These are phyloP conservation scores for Pelobates cultripes DNA, from an alignment of 2,797 vertebrate species.

Conservation along the genomic window DNA sequence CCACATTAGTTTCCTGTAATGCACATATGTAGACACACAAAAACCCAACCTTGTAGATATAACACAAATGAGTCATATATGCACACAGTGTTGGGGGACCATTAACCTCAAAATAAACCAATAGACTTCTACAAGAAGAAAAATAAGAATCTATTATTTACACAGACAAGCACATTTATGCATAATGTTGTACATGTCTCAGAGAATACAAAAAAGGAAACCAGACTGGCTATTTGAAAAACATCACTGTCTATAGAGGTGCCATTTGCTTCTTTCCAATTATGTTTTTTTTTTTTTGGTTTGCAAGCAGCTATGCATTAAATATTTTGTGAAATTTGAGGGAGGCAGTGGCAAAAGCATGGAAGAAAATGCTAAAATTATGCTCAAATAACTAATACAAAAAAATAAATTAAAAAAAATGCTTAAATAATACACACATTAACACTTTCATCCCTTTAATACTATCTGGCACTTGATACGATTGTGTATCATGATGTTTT, in stretches of 20 bases:
- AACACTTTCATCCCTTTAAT: background rate
- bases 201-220: constrained; percentile 24
- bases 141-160: background rate
- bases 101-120: too few relatives aligned
- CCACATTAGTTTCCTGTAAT: too few relatives aligned
- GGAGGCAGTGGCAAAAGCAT: background rate
- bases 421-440: constrained; percentile 29
- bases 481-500: too few relatives aligned
- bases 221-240: constrained; percentile 16
- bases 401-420: too few relatives aligned
- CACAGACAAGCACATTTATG: background rate
- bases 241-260: constrained; percentile 39
- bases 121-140: too few relatives aligned
- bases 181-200: constrained; percentile 4
- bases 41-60: too few relatives aligned
- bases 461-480: too few relatives aligned
- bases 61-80: too few relatives aligned
- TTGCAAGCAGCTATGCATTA: constrained; percentile 43
- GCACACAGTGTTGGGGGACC: too few relatives aligned
- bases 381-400: too few relatives aligned
- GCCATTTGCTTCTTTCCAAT: constrained; percentile 25
- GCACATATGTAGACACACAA: too few relatives aligned
- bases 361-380: background rate
- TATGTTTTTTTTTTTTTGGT: constrained; percentile 36
- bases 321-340: constrained; percentile 38